A percentile compares a stretch with the other conserved stretches of the same genome.
Evolutionary conservation across 2,113 vertebrate genomes (phyloP).

Genomic region (Dinomys branickii): DNA sequence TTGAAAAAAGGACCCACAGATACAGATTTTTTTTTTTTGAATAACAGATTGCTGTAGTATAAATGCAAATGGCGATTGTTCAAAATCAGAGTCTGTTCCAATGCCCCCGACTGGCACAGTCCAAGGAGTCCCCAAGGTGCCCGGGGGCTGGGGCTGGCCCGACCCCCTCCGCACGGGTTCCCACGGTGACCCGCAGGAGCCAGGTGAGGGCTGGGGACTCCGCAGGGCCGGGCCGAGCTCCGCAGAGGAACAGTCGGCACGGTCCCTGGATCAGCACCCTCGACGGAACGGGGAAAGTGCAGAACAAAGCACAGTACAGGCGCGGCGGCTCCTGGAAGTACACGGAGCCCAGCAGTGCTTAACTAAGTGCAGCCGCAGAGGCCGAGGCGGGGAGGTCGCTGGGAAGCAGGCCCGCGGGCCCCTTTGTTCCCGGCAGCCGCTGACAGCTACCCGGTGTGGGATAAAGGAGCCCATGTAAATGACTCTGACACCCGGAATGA

Average conservation of each 20-base stretch:
- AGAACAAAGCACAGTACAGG: not conserved
- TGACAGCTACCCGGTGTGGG: not conserved
- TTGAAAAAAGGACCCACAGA: not conserved
- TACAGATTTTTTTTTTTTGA: not conserved
- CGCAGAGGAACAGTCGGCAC: not conserved
- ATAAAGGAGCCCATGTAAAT: not conserved
- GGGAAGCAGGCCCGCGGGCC: not conserved
- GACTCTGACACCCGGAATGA: not conserved
- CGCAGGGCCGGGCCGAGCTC: rapidly evolving
- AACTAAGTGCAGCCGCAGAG: not conserved
- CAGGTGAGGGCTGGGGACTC: rapidly evolving
- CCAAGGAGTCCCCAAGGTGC: not conserved
- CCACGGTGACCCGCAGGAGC: rapidly evolving
- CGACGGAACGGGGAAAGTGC: not conserved
- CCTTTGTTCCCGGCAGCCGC: not conserved
- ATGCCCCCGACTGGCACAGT: not conserved
- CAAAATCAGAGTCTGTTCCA: not conserved
- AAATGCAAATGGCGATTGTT: not conserved
- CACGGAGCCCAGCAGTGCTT: not conserved
- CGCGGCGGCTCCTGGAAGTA: not conserved
- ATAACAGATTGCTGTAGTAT: not conserved
- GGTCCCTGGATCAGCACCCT: not conserved
- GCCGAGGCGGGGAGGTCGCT: not conserved
- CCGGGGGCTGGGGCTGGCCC: rapidly evolving
- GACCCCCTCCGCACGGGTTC: not conserved